Conservation (phyloP, 2,797 vertebrate genomes). For the Phrynocephalus vlangalii region DNA sequence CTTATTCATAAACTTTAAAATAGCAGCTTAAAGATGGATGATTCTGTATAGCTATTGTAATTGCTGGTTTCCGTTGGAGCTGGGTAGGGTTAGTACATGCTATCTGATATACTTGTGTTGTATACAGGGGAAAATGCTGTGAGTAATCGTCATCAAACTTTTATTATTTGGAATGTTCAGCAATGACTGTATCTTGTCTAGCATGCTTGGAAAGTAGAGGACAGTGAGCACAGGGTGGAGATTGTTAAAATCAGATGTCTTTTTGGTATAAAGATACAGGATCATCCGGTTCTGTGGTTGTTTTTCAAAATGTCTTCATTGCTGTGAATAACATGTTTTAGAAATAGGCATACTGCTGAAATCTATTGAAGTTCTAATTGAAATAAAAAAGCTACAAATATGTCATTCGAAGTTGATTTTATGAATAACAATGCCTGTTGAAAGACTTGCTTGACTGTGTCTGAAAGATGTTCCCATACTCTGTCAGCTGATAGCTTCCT, state of each 20-base stretch:
- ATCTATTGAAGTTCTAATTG: not conserved
- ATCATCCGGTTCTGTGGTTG: not conserved
- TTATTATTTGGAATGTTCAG: not conserved
- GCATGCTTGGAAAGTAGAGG: not conserved
- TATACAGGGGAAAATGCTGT: not conserved
- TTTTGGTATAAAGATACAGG: not conserved
- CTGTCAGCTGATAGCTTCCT: not conserved
- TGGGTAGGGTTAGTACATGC: conserved; percentile 19
- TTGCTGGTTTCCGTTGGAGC: conserved; percentile 35
- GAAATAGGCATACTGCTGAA: not conserved
- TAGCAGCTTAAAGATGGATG: conserved; percentile 50
- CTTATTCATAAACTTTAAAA: conserved; percentile 67
- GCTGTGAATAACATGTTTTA: not conserved
- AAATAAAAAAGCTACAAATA: not conserved
- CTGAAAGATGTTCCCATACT: not conserved
- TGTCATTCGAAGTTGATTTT: not conserved
- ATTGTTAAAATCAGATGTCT: not conserved
- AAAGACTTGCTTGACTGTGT: not conserved
- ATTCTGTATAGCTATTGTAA: conserved; percentile 49
- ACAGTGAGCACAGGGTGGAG: not conserved
- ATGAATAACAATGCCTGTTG: not conserved
- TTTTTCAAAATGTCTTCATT: not conserved
- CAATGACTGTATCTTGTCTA: fast-evolving
- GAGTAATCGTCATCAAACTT: not conserved
- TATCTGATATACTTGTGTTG: not conserved